Conservation (phyloP, 2,113 vertebrate species). For the Bothrops jararaca region DNA sequence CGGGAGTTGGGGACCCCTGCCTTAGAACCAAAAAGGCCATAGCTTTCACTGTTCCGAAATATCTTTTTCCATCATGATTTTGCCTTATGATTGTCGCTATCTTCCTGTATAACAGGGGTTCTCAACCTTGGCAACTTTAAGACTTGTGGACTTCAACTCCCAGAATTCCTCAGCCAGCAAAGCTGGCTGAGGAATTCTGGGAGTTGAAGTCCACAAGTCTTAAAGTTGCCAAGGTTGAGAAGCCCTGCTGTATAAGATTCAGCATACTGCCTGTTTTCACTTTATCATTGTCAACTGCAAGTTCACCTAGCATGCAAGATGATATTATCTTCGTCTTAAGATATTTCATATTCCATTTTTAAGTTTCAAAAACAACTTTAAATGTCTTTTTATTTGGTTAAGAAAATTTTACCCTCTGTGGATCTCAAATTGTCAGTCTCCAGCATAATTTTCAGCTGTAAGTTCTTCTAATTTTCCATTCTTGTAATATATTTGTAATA, state of each 20-base stretch:
- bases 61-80: not conserved
- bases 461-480: not conserved
- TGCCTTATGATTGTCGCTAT: not conserved
- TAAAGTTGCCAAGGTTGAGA: too few species aligned
- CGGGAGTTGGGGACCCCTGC: too few species aligned
- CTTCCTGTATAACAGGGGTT: too few species aligned
- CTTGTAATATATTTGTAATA: not conserved
- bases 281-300: not conserved
- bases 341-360: not conserved
- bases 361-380: not conserved
- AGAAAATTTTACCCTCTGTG: not conserved
- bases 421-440: not conserved
- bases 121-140: too few species aligned
- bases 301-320: not conserved
- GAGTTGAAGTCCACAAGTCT: too few species aligned
- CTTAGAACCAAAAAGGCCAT: not conserved
- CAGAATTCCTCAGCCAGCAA: too few species aligned
- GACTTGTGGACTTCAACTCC: too few species aligned
- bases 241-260: too few species aligned
- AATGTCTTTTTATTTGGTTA: not conserved
- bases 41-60: not conserved
- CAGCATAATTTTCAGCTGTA: not conserved
- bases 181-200: too few species aligned
- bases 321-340: not conserved
- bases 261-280: not conserved